Evolutionary conservation across 2,888 invertebrate genomes (phyloP), one percentile per base, ranked within the genome.

Genomic region (Habrosyne pyritoides): DNA sequence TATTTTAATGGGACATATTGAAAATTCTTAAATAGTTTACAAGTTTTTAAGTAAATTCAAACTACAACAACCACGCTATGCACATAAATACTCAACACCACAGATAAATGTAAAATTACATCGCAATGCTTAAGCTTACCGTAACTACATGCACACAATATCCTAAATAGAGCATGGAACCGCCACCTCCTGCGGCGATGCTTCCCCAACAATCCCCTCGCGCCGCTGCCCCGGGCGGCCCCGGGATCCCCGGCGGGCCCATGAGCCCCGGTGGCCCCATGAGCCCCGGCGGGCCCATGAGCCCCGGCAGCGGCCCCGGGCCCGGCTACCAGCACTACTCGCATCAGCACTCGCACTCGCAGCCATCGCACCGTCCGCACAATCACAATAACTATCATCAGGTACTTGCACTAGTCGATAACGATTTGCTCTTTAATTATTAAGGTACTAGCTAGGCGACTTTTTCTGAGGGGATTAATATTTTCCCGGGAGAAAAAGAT

Each of bases 261-360:
- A 21, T 53, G 24, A 18, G 28, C 10, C 50, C 26, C 14, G 24
- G 18, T 4, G 24, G 28, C n/a, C 28, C 30, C 30, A 33, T 21
- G 60, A 51, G 12, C 53, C 55, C 18, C 55, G 36, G 42, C 8
- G 42, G 2, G 14, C 42, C 14, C 42, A 42, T 42, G 42, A 42
- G 42, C 42, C 42, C 42, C 42, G 42, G 42, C 10, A 18, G 33
- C n/a, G 57, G 63, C 21, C 60, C 81, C 67, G 63, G 66, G 57
- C 61, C 67, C 26, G 67, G 69, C 18, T 50, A 50, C 28, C 28
- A 18, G 54, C 86, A 86, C 71, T 89, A 90, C 77, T 82, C 88
- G 60, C 91, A 91, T 82, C 84, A 91, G 50, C 92, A 91, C 78
- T 88, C 91, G 7, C 80, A 83, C 68, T 89, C 89, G 55, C 90